Percentiles rank a stretch among this genome's conserved stretches.
phyloP scores from a whole-genome alignment of 2,113 vertebrate species.

The Etheostoma spectabile region DNA sequence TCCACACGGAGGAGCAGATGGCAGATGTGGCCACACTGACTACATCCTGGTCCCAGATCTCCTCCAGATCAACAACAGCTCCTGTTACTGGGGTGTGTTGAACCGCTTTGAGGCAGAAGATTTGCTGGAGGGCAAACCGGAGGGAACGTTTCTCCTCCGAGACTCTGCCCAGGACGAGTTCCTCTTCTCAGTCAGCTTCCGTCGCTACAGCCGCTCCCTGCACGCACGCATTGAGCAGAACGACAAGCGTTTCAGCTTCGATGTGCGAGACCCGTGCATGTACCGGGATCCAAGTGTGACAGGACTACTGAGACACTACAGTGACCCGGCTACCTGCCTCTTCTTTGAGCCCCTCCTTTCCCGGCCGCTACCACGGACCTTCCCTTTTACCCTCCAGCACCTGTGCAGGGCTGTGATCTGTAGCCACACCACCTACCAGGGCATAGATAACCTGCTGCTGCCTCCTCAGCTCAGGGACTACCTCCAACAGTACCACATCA shows the following conservation, averaged over 20 bases:
- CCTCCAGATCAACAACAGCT: conserved; percentile 96
- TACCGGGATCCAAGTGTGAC: conserved; percentile 95
- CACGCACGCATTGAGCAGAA: conserved; percentile 97
- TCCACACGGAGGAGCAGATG: conserved; percentile 78
- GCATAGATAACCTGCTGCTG: conserved; percentile 89
- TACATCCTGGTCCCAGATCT: conserved; percentile 95
- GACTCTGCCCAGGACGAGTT: conserved; percentile 98
- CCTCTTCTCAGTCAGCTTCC: conserved; percentile 97
- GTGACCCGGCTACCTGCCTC: conserved; percentile 95
- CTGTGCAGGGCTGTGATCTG: conserved; percentile 94
- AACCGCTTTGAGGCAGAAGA: conserved; percentile 96
- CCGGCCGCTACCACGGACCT: conserved; percentile 91
- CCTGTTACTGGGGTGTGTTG: conserved; percentile 97
- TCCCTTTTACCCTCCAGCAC: conserved; percentile 95
- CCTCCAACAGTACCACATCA: conserved; percentile 95
- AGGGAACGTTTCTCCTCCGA: conserved; percentile 94
- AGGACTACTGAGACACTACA: conserved; percentile 94
- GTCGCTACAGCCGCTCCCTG: conserved; percentile 96
- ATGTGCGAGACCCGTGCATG: conserved; percentile 96
- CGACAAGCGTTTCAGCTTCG: conserved; percentile 97
- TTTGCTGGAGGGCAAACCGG: conserved; percentile 94
- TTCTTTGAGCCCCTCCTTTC: conserved; percentile 97
- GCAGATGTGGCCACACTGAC: conserved; percentile 86
- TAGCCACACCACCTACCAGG: conserved; percentile 92
- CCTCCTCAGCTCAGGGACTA: conserved; percentile 93